Evolutionary conservation across 2,888 invertebrate species (phyloP).

Genomic region (Orthonevra nobilis): DNA sequence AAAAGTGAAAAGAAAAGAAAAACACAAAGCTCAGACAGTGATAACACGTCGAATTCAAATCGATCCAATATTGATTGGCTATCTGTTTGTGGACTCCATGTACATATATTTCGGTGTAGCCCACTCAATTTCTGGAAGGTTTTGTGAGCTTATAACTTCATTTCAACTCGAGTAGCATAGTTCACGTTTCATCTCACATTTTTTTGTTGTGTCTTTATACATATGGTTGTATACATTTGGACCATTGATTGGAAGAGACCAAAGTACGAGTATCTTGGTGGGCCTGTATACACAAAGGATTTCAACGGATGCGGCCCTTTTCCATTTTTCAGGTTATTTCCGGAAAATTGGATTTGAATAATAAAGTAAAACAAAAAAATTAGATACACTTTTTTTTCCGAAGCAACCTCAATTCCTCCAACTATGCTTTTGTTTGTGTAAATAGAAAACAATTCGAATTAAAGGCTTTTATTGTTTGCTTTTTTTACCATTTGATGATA

Average conservation of each 20-base stretch:
- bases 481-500: conserved; percentile 31
- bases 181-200: conserved; percentile 50
- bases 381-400: no score
- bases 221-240: conserved; percentile 7
- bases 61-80: conserved; percentile 66
- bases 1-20: conserved; percentile 33
- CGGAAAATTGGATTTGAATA: conserved; percentile 63
- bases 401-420: no score
- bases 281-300: conserved; percentile 50
- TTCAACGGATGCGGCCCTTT: conserved; percentile 33
- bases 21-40: conserved; percentile 24
- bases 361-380: conserved; percentile 11
- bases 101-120: conserved; percentile 24
- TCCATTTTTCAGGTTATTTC: conserved; percentile 57
- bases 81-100: conserved; percentile 39
- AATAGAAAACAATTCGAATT: conserved; percentile 27
- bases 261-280: conserved; percentile 32
- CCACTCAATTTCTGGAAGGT: conserved; percentile 58
- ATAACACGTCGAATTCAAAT: conserved; percentile 62
- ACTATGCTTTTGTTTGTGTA: conserved; percentile 28
- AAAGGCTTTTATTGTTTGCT: conserved; percentile 22
- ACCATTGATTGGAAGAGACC: conserved; percentile 55
- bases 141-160: conserved; percentile 64
- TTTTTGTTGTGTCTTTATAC: conserved; percentile 25
- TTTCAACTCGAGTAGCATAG: conserved; percentile 49